These are phyloP conservation scores for Amphibalanus amphitrite DNA, from an alignment of 1,140 invertebrate species.

Conservation along the genomic window DNA sequence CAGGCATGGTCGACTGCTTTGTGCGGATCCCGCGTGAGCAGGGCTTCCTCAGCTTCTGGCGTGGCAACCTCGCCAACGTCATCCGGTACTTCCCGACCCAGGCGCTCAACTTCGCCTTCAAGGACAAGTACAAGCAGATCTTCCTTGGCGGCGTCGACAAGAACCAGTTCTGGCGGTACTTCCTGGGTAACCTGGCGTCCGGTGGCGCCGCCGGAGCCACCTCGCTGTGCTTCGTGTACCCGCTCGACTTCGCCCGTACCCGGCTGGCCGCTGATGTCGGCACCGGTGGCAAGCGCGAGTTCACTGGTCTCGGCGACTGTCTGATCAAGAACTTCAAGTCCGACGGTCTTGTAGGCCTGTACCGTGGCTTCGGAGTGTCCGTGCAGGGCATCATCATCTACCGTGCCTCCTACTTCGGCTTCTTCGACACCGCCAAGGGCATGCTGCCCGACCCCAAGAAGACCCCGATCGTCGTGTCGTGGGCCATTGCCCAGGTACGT, in stretches of 20 bases:
- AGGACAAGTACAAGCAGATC: slow-evolving; percentile 55
- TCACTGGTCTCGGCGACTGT: slow-evolving; percentile 70
- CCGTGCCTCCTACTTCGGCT: slow-evolving; percentile 83
- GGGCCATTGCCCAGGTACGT: slow-evolving; percentile 55
- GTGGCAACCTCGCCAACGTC: slow-evolving; percentile 86
- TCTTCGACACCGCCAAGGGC: slow-evolving; percentile 81
- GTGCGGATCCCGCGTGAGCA: slow-evolving; percentile 74
- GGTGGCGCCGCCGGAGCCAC: slow-evolving; percentile 86
- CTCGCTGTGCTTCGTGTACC: slow-evolving; percentile 86
- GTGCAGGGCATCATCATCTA: slow-evolving; percentile 80
- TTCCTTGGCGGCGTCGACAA: slow-evolving; percentile 71
- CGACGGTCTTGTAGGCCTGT: slow-evolving; percentile 69
- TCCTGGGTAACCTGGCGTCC: slow-evolving; percentile 63
- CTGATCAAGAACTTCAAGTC: slow-evolving; percentile 68
- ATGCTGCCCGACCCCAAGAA: slow-evolving; percentile 69
- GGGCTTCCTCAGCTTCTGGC: slow-evolving; percentile 75
- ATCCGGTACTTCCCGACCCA: slow-evolving; percentile 88
- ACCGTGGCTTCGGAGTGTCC: slow-evolving; percentile 83
- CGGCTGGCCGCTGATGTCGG: slow-evolving; percentile 68
- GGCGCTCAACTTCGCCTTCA: slow-evolving; percentile 90
- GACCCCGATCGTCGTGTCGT: slow-evolving; percentile 65
- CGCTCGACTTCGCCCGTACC: slow-evolving; percentile 85
- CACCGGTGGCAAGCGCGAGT: slow-evolving; percentile 63
- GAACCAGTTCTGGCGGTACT: slow-evolving; percentile 72
- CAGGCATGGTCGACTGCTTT: slow-evolving; percentile 70